Evolutionary conservation across 2,888 invertebrate species (phyloP).

Genomic region (Scaptomyza flava): DNA sequence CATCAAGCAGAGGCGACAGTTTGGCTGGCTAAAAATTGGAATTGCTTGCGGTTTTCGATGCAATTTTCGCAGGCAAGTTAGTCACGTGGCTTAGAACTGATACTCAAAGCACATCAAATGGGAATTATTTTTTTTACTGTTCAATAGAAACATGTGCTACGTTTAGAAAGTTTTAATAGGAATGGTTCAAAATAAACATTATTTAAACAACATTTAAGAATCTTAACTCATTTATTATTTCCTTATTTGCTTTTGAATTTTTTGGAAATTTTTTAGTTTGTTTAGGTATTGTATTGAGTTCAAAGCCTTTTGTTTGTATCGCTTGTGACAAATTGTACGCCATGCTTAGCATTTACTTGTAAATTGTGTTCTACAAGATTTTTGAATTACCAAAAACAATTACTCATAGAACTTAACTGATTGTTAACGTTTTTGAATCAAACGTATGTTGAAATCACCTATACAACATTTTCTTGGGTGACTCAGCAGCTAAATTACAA

Average conservation of each 20-base stretch:
- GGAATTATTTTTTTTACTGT: background rate
- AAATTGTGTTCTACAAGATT: background rate
- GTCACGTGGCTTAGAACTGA: background rate
- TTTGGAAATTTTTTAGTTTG: background rate
- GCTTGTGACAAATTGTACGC: background rate
- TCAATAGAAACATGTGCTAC: background rate
- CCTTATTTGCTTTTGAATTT: background rate
- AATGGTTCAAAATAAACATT: too few species aligned
- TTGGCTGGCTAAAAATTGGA: slow-evolving; percentile 30
- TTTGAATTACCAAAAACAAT: background rate
- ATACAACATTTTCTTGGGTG: background rate
- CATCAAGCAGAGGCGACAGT: slow-evolving; percentile 53
- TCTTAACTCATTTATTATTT: background rate
- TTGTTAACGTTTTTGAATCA: background rate
- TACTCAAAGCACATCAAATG: slow-evolving; percentile 2
- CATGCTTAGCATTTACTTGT: background rate
- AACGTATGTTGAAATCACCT: background rate
- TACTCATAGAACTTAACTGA: background rate
- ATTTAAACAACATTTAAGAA: background rate
- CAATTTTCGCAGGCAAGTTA: background rate
- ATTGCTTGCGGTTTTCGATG: slow-evolving; percentile 7
- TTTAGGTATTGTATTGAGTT: background rate
- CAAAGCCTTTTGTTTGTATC: background rate
- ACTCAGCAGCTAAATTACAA: too few species aligned
- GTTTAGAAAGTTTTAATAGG: too few species aligned